phyloP scores from a whole-genome alignment of 2,888 invertebrate genomes.

The Criorhina ranunculi region DNA sequence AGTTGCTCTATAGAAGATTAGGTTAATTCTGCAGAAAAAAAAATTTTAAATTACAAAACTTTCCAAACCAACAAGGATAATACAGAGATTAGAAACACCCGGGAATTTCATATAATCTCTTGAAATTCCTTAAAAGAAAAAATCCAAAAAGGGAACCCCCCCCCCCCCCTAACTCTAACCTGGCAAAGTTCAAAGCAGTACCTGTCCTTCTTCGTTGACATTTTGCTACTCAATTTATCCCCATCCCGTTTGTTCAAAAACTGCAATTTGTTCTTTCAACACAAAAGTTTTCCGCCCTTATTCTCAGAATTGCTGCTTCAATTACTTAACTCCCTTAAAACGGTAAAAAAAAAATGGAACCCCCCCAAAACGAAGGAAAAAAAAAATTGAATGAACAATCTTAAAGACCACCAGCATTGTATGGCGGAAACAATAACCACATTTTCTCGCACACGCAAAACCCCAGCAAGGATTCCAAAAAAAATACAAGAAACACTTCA shows the following conservation, averaged over 20 bases:
- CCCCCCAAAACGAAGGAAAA: not conserved
- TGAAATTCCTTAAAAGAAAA: not conserved
- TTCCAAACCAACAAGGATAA: not conserved
- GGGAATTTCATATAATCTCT: not conserved
- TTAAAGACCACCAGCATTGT: constrained; percentile 68
- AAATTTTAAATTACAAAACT: not conserved
- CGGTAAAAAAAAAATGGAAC: constrained; percentile 9
- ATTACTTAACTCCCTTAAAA: constrained; percentile 64
- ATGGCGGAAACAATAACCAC: constrained; percentile 70
- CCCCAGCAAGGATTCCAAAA: constrained; percentile 23
- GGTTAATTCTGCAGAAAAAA: not conserved
- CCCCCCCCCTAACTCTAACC: not conserved
- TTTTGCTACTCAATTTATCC: constrained; percentile 23
- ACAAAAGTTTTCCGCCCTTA: not conserved
- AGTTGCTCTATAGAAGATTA: too few species aligned
- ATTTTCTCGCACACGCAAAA: constrained; percentile 66
- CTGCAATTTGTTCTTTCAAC: not conserved
- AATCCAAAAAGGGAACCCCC: not conserved
- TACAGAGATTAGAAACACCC: not conserved
- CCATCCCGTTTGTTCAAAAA: constrained; percentile 6
- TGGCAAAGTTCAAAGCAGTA: not conserved
- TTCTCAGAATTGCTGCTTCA: constrained; percentile 50
- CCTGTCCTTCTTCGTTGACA: constrained; percentile 8
- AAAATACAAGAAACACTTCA: constrained; percentile 35
- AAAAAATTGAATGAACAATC: constrained; percentile 7